Base-by-base conservation (phyloP, 30 jellyfish, hydroid and myxozoan species). In the Turritopsis dohrnii region DNA sequence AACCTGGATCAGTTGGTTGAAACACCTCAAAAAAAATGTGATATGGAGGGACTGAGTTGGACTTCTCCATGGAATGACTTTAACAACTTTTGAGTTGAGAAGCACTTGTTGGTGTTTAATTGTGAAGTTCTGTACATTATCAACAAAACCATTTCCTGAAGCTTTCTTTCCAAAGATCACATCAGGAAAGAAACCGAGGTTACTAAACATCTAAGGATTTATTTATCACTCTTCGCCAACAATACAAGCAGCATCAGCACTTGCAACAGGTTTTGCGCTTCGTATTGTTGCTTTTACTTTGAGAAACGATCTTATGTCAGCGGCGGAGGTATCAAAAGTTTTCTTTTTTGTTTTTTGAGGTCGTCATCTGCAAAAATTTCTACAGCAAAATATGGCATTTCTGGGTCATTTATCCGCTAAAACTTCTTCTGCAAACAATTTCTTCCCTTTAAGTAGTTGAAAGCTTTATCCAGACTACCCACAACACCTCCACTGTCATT, bases 11-110 rank as follows among this genome's bases (percentile, higher is more conserved):
- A 18, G 87, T 28, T 13, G 22, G 53, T 52, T 81, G 81, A 18
- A 85, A 54, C 53, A 85, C 87, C 25, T 81, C 83, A 41, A 41
- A 81, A 21, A 81, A 85, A 74, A 74, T 24, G 28, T 74, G 8
- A 21, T 74, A 74, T 74, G 83, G 65, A 20, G 83, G 8, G 24
- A 74, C 7, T 1, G 83, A 24, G 52, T 66, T 66, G 7, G 29
- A 13, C 60, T 41, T 25, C n/a, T 21, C 76, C 76, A 66, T 21
- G 76, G 7, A 17, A 66, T 66, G 76, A 66, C 7, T 1, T 66
- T 66, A n/a, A n/a, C 29, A 25, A 66, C 29, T 66, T 66, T 21
- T 21, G 28, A 25, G 76, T 66, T 21, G 28, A n/a, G 28, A 21
- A 66, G 29, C 29, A 25, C 8, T 17, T 66, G 76, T 21, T 66